Conservation (phyloP, 2,888 invertebrate genomes). For the Anodontia alba region DNA sequence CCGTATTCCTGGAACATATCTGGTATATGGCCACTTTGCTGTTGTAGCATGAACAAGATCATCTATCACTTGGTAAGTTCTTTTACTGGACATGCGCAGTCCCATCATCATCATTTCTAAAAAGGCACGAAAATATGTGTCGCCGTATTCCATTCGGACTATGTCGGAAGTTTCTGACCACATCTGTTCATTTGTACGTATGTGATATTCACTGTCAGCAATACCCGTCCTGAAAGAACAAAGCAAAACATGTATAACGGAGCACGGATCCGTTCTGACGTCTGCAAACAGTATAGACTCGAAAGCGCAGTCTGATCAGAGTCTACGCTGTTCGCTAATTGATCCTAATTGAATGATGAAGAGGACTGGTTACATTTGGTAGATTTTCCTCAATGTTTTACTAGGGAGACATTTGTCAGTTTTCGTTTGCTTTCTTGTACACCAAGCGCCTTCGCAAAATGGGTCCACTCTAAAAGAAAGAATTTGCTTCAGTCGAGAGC, state of each 20-base stretch:
- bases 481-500: too few relatives aligned
- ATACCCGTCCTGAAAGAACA: slow-evolving; percentile 56
- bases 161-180: slow-evolving; percentile 60
- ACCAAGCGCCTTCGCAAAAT: too few relatives aligned
- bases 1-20: slow-evolving; percentile 61
- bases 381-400: too few relatives aligned
- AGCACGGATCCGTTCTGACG: too few relatives aligned
- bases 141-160: slow-evolving; percentile 66
- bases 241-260: too few relatives aligned
- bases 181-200: slow-evolving; percentile 54
- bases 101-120: slow-evolving; percentile 48
- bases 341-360: too few relatives aligned
- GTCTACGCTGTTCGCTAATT: too few relatives aligned
- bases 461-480: too few relatives aligned
- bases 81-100: slow-evolving; percentile 47
- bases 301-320: too few relatives aligned
- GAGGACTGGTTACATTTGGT: too few relatives aligned
- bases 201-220: slow-evolving; percentile 51
- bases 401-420: too few relatives aligned
- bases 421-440: too few relatives aligned
- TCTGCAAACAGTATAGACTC: neutral
- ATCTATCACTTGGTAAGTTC: slow-evolving; percentile 61
- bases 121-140: slow-evolving; percentile 63
- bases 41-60: slow-evolving; percentile 62
- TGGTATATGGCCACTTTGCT: slow-evolving; percentile 53